Evolutionary conservation across 2,113 vertebrate species (phyloP), one percentile per base, ranked within the genome.

Genomic region (Elachura formosa): DNA sequence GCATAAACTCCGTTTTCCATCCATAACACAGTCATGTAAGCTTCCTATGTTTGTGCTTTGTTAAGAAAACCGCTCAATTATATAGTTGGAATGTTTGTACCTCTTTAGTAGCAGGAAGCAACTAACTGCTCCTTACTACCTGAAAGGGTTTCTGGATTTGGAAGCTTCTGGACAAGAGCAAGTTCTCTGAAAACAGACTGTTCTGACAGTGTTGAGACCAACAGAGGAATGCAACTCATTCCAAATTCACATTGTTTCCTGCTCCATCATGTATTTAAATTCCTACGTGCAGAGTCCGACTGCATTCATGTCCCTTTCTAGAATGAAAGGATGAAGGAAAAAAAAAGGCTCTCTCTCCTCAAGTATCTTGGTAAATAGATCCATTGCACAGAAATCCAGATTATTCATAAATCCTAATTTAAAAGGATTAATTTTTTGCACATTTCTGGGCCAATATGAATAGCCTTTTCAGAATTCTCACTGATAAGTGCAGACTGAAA

Each of bases 381-480:
- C 75, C 36, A 77, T 68, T 68, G 29, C 71, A 83, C 71, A 74
- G 76, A 82, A 86, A 59, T 73, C 21, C 58, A 90, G 77, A 89
- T 86, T 77, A 80, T 67, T 89, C 71, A 68, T 84, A 91, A 82
- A 79, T 69, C 49, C 49, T 87, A 62, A 96, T 72, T 82, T 68
- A 12, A 91, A 93, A 87, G 13, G 36, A 52, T 40, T 52, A 1
- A 31, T 90, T 59, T 79, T 79, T 54, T 87, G 8, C 5, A 10
- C 43, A n/a, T 64, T 88, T 54, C 21, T 55, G 62, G 46, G 34
- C 41, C 80, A 90, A 73, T 25, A 66, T 46, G 54, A 91, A 82
- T 48, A 89, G 22, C 12, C 43, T 90, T 95, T 94, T 89, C 81
- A 89, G 71, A 91, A 79, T 89, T 69, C 56, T 87, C 73, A 67